These are phyloP conservation scores for Parus major DNA, from an alignment of 2,113 vertebrate species.

Conservation along the genomic window DNA sequence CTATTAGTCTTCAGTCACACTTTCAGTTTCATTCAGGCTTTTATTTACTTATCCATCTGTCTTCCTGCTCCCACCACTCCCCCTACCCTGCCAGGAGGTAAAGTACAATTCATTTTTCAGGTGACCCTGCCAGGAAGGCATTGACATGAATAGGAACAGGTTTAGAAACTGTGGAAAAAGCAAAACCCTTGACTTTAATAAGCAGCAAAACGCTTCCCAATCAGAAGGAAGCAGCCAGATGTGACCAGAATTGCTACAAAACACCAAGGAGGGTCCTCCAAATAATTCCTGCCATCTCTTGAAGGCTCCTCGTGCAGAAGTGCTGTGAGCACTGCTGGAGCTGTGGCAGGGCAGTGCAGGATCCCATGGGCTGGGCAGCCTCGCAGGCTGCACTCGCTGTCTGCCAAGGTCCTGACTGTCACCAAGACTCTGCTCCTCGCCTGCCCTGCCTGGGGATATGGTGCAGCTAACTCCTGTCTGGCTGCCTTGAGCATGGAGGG, in stretches of 20 bases:
- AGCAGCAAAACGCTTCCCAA: background rate
- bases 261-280: background rate
- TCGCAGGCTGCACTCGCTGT: accelerated
- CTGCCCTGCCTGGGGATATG: accelerated
- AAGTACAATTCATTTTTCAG: conserved; percentile 65
- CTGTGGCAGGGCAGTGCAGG: accelerated
- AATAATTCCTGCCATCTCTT: background rate
- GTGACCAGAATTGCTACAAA: background rate
- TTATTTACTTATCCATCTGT: conserved; percentile 65
- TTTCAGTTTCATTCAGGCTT: conserved; percentile 38
- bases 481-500: background rate
- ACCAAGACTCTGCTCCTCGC: background rate
- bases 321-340: background rate
- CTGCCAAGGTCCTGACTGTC: background rate
- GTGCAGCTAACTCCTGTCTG: background rate
- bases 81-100: conserved; percentile 37
- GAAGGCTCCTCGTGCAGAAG: background rate
- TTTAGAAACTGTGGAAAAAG: conserved; percentile 10
- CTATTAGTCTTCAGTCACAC: conserved; percentile 27
- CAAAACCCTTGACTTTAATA: background rate
- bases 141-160: background rate
- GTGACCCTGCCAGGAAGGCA: conserved; percentile 47
- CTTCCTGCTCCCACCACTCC: background rate
- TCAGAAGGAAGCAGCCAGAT: conserved; percentile 3
- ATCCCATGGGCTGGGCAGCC: background rate